Percentiles rank a stretch among this genome's conserved stretches.
Conservation (phyloP, 2,888 invertebrate genomes). For the Yponomeuta cagnagella region DNA sequence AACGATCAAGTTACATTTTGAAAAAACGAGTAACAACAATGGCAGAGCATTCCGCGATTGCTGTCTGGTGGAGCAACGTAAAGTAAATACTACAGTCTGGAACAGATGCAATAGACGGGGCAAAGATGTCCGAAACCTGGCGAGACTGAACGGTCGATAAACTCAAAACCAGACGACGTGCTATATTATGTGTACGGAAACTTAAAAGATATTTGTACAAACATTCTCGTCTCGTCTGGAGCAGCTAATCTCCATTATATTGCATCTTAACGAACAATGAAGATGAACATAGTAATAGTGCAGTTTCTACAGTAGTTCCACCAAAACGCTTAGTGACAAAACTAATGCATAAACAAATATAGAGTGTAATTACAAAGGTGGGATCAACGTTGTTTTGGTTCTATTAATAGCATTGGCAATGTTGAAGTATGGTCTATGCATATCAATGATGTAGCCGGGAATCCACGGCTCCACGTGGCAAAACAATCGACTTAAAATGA, state of each 20-base stretch:
- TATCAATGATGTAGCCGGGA: constrained; percentile 5
- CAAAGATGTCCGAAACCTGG: constrained; percentile 27
- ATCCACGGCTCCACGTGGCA: background rate
- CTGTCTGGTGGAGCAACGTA: background rate
- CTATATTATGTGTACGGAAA: constrained; percentile 3
- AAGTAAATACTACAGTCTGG: background rate
- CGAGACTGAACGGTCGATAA: constrained; percentile 62
- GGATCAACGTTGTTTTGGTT: constrained; percentile 35
- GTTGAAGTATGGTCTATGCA: constrained; percentile 27
- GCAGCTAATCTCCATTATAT: background rate
- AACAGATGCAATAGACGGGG: background rate
- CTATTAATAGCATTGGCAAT: constrained; percentile 54
- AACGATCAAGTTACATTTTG: no score
- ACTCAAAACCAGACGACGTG: constrained; percentile 27
- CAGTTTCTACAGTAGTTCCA: background rate
- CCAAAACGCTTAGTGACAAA: background rate
- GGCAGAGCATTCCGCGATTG: background rate
- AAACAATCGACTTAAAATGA: constrained; percentile 33
- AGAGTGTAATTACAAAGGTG: background rate
- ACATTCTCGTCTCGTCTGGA: constrained; percentile 1
- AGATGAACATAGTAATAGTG: background rate
- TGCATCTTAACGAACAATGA: constrained; percentile 1
- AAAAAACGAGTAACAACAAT: background rate
- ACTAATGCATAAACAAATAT: no score
- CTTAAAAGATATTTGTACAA: background rate